Percentiles rank a stretch among this genome's conserved stretches.
Evolutionary conservation across 2,797 vertebrate genomes (phyloP).

Genomic region (Muscicapa striata): DNA sequence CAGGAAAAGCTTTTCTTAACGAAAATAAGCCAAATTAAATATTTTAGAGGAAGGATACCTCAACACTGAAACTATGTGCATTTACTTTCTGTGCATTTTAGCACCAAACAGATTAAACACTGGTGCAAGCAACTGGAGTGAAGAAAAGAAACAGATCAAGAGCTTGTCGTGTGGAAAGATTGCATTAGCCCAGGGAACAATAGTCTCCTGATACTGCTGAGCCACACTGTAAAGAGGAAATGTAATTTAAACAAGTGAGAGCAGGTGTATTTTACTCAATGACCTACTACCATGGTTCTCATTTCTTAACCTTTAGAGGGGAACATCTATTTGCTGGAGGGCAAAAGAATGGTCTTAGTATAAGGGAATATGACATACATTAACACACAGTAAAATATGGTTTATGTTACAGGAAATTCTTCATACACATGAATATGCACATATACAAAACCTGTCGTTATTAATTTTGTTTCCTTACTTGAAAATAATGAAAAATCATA

Average conservation of each 20-base stretch:
- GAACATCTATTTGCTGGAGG: neutral
- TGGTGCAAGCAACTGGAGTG: constrained; percentile 64
- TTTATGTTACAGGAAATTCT: neutral
- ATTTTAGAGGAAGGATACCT: constrained; percentile 15
- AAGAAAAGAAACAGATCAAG: constrained; percentile 67
- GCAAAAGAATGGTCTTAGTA: neutral
- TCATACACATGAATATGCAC: neutral
- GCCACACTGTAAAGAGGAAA: constrained; percentile 60
- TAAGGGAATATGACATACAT: neutral
- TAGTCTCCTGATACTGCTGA: constrained; percentile 68
- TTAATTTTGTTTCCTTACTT: constrained; percentile 33
- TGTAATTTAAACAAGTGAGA: constrained; percentile 65
- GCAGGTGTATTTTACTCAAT: constrained; percentile 10
- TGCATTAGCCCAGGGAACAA: constrained; percentile 64
- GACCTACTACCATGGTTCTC: constrained; percentile 33
- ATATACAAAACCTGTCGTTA: constrained; percentile 13
- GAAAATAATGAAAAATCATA: constrained; percentile 38
- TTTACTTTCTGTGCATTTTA: constrained; percentile 67
- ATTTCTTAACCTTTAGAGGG: constrained; percentile 24
- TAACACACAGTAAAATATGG: neutral
- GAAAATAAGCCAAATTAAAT: constrained; percentile 50
- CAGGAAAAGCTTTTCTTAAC: constrained; percentile 34
- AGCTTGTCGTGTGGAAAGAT: constrained; percentile 67
- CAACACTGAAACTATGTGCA: neutral
- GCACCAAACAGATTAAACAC: constrained; percentile 51